Percentiles rank a stretch among this genome's conserved stretches.
phyloP scores from a whole-genome alignment of 1,140 invertebrate genomes.

The Drosophila oshimai region DNA sequence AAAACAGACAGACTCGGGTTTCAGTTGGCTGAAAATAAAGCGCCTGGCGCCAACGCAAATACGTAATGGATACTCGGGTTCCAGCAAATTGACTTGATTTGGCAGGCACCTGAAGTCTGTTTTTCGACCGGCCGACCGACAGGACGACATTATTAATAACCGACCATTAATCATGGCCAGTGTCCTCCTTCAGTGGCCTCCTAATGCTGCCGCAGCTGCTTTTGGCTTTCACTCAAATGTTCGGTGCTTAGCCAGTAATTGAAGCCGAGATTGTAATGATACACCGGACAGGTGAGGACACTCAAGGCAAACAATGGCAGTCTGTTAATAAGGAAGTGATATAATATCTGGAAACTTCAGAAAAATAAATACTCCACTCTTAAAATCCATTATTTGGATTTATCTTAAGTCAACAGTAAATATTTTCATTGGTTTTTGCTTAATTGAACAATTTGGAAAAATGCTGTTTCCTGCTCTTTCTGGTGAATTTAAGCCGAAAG shows the following conservation, averaged over 20 bases:
- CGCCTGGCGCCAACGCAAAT: conserved; percentile 62
- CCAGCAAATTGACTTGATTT: conserved; percentile 65
- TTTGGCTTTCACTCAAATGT: conserved; percentile 41
- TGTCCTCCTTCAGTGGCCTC: conserved; percentile 19
- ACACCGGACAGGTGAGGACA: conserved; percentile 21
- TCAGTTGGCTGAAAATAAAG: background rate
- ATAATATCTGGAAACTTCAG: background rate
- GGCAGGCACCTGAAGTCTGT: conserved; percentile 44
- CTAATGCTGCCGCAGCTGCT: conserved; percentile 35
- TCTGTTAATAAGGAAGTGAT: conserved; percentile 16
- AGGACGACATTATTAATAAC: conserved; percentile 57
- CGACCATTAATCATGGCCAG: conserved; percentile 55
- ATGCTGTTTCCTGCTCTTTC: background rate
- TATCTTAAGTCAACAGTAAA: background rate
- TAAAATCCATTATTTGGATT: background rate
- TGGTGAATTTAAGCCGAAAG: background rate
- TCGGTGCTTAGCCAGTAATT: conserved; percentile 59
- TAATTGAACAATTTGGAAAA: conserved; percentile 27
- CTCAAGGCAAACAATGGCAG: background rate
- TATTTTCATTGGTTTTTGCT: background rate
- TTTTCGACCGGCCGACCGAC: conserved; percentile 7
- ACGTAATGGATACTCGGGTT: conserved; percentile 56
- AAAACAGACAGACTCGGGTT: conserved; percentile 17
- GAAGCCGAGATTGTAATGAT: conserved; percentile 46
- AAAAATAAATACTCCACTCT: background rate